Evolutionary conservation across 2,113 vertebrate genomes (phyloP).

Genomic region (Dicentrarchus labrax): DNA sequence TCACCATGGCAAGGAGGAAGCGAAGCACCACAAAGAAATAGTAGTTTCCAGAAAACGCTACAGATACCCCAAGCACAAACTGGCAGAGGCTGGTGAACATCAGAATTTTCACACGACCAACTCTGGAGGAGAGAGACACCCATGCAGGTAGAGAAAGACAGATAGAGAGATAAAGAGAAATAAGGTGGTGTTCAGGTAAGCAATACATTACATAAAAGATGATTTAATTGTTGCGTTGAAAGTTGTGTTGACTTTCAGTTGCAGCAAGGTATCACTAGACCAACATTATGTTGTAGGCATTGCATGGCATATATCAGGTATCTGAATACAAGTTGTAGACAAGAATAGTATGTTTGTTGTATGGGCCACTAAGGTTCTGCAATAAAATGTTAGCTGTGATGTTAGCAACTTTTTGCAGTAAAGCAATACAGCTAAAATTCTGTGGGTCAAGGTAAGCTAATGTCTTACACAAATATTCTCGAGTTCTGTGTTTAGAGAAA

Average conservation of each 20-base stretch:
- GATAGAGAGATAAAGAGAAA: not conserved
- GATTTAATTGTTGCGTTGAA: not conserved
- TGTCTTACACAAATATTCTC: not conserved
- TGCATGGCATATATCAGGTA: not conserved
- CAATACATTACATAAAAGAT: not conserved
- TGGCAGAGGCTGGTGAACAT: constrained; percentile 89
- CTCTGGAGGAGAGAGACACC: constrained; percentile 74
- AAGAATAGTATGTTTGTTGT: too few species aligned
- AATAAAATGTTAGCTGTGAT: not conserved
- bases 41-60: constrained; percentile 90
- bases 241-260: not conserved
- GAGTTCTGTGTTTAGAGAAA: not conserved
- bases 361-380: not conserved
- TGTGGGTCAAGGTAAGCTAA: not conserved
- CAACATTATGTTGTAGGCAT: not conserved
- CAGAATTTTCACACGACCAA: constrained; percentile 89
- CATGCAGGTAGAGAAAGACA: not conserved
- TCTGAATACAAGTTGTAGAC: too few species aligned
- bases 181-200: not conserved
- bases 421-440: not conserved
- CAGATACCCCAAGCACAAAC: constrained; percentile 88
- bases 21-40: constrained; percentile 88
- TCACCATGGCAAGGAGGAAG: constrained; percentile 94
- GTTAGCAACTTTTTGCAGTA: not conserved
- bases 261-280: not conserved